Evolutionary conservation across 2,888 invertebrate genomes (phyloP), one percentile per base, ranked within the genome.

Genomic region (Tryphoninae sp.): DNA sequence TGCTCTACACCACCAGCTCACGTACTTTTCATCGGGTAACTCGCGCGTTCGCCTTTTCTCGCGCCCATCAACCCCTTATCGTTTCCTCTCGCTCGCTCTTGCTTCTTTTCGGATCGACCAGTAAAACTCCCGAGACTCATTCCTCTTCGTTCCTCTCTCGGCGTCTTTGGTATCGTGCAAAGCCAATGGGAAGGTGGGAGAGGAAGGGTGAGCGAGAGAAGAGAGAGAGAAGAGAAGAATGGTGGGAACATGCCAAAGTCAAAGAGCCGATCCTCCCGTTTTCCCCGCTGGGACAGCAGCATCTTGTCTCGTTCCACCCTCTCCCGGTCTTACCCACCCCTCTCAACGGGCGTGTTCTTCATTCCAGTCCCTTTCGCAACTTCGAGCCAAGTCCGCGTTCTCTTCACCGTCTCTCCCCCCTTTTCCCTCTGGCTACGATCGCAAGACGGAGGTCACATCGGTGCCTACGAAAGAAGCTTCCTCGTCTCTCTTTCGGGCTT

Each of bases 221-320:
- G 62, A 53, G 49, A 23, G 45, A 79, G 11, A 58, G 74, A 51
- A 62, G 53, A 53, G 65, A 76, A 67, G 67, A 65, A 77, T 62
- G 74, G 58, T 69, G 42, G 74, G 67, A 75, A 74, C 77, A 73
- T 65, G 74, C 77, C 78, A 75, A 65, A 74, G 80, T 76, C 73
- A 82, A 82, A 82, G 76, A 75, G 73, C 72, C 65, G 76, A 75
- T 76, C 71, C 67, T 76, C 73, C 13, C 45, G 45, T 45, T 74
- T 81, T 74, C n/a, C 65, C 45, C 74, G 72, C n/a, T 58, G 81
- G 64, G 86, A 73, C 80, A 65, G 76, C 84, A 84, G 86, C 55
- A 67, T 80, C 81, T 64, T 75, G 76, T 82, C 83, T 82, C 72
- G 61, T 69, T 80, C 72, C 71, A 59, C 51, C 76, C 64, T 61